Conservation (phyloP, 2,888 invertebrate genomes). For the Perizoma affinitatum region DNA sequence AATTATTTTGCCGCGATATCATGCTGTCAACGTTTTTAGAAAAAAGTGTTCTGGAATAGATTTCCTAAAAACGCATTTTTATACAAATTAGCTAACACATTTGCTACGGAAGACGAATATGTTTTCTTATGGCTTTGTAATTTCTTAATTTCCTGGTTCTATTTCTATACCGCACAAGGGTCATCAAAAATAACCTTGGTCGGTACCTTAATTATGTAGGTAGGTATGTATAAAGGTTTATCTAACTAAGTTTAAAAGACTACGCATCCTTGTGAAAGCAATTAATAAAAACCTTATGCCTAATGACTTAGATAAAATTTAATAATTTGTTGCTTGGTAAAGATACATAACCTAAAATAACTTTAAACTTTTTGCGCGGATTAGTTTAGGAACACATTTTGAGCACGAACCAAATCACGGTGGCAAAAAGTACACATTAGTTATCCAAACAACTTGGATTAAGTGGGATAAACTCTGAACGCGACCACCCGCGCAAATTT, state of each 20-base stretch:
- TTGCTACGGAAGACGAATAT: no score
- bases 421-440: conserved; percentile 57
- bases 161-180: no score
- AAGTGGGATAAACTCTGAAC: conserved; percentile 53
- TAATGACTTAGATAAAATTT: no score
- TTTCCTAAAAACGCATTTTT: conserved; percentile 36
- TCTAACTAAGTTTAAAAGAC: no score
- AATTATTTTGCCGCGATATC: conserved; percentile 72
- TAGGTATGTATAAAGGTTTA: no score
- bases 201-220: no score
- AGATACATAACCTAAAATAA: neutral
- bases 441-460: conserved; percentile 68
- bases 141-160: no score
- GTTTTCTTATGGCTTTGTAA: no score
- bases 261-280: no score
- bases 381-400: conserved; percentile 19
- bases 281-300: no score
- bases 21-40: conserved; percentile 62
- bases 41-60: conserved; percentile 32
- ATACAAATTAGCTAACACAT: conserved; percentile 39
- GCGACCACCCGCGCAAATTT: conserved; percentile 66
- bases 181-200: no score
- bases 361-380: conserved; percentile 12
- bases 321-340: neutral
- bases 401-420: conserved; percentile 28